Conservation (phyloP, 2,113 vertebrate genomes). For the Oncorhynchus gorbuscha region DNA sequence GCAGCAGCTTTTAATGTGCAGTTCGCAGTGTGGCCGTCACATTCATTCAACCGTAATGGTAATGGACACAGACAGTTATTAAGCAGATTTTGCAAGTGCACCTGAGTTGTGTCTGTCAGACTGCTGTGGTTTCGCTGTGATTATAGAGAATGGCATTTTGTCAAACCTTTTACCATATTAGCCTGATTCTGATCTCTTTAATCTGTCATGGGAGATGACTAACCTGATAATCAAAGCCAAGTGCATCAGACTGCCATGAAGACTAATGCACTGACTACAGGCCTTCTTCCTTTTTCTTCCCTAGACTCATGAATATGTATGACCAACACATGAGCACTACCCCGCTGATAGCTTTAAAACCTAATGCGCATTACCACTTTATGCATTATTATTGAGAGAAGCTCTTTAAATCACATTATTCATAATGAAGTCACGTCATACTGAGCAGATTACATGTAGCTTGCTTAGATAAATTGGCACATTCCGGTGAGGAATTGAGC, state of each 20-base stretch:
- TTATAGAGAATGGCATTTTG: slow-evolving; percentile 52
- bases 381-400: slow-evolving; percentile 60
- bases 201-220: slow-evolving; percentile 45
- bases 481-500: slow-evolving; percentile 48
- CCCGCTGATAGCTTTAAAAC: slow-evolving; percentile 58
- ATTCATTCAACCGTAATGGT: too few species aligned
- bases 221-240: neutral
- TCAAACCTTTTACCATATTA: slow-evolving; percentile 57
- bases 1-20: too few species aligned
- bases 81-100: neutral
- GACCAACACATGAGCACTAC: slow-evolving; percentile 54
- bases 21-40: too few species aligned
- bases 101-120: neutral
- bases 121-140: slow-evolving; percentile 26
- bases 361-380: slow-evolving; percentile 59
- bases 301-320: slow-evolving; percentile 66
- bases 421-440: slow-evolving; percentile 62
- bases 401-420: slow-evolving; percentile 67
- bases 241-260: slow-evolving; percentile 17
- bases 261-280: slow-evolving; percentile 63
- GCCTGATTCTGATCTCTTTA: slow-evolving; percentile 49
- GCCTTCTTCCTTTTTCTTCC: slow-evolving; percentile 29
- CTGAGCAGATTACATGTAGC: slow-evolving; percentile 72
- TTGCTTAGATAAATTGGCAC: slow-evolving; percentile 65
- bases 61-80: neutral